These are phyloP conservation scores for Verasper variegatus DNA, from an alignment of 2,113 vertebrate genomes.

Conservation along the genomic window DNA sequence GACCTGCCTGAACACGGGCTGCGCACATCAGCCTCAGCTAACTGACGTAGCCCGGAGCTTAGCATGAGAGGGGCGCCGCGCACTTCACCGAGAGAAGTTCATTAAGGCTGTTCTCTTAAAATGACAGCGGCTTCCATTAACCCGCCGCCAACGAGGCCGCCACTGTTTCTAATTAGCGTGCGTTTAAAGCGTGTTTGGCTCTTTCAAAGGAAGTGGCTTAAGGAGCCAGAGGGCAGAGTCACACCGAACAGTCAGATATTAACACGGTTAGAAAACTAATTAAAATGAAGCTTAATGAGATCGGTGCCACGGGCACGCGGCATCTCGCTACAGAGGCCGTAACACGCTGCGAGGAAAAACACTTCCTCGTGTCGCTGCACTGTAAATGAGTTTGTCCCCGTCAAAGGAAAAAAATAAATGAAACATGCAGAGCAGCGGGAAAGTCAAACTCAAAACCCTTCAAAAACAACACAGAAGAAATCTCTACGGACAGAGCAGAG, in stretches of 20 bases:
- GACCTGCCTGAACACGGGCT: constrained; percentile 18
- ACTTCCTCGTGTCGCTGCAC: constrained; percentile 5
- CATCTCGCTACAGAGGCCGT: constrained; percentile 5
- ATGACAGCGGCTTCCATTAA: constrained; percentile 54
- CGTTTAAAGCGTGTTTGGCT: constrained; percentile 50
- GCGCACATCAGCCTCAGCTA: constrained; percentile 23
- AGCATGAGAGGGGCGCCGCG: constrained; percentile 14
- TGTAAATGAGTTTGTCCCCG: constrained; percentile 40
- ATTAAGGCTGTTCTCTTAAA: constrained; percentile 54
- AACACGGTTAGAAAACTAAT: constrained; percentile 55
- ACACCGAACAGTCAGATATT: constrained; percentile 46
- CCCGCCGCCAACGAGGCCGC: constrained; percentile 34
- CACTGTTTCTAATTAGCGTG: constrained; percentile 55
- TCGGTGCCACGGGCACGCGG: constrained; percentile 26
- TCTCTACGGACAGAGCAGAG: neutral
- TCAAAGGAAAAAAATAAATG: constrained; percentile 22
- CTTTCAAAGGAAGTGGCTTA: constrained; percentile 54
- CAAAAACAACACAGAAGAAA: constrained; percentile 25
- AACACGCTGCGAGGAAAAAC: constrained; percentile 22
- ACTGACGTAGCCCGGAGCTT: constrained; percentile 29
- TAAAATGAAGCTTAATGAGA: constrained; percentile 68
- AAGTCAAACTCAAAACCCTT: constrained; percentile 16
- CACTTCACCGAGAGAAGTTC: constrained; percentile 41
- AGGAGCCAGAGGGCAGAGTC: constrained; percentile 35
- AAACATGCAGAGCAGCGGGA: constrained; percentile 11